Conservation (phyloP, 2,113 vertebrate species). For the Hippocampus barbouri region DNA sequence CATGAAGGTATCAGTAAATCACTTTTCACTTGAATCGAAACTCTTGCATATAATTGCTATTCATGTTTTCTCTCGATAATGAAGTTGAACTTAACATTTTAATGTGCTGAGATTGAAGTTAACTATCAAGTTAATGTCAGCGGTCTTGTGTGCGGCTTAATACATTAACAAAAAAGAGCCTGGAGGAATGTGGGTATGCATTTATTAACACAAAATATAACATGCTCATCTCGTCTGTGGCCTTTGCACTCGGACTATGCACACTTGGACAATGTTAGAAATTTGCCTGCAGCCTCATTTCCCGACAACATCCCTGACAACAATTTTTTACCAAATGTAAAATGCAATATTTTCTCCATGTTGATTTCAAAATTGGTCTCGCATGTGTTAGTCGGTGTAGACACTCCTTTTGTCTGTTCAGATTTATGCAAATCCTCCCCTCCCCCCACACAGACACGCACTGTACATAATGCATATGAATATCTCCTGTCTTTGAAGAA, state of each 20-base stretch:
- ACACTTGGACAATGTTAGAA: slow-evolving; percentile 24
- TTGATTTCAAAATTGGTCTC: not conserved
- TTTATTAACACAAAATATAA: slow-evolving; percentile 58
- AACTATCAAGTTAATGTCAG: slow-evolving; percentile 67
- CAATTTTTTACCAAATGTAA: not conserved
- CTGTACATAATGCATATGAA: not conserved
- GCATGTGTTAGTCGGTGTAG: not conserved
- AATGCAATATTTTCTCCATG: not conserved
- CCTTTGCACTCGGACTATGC: slow-evolving; percentile 32
- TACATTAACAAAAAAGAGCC: slow-evolving; percentile 56
- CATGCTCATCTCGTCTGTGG: slow-evolving; percentile 25
- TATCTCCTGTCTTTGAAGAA: not conserved
- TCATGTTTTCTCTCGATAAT: slow-evolving; percentile 8
- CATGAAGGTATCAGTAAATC: not conserved
- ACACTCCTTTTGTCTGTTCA: not conserved
- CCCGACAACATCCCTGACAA: slow-evolving; percentile 2
- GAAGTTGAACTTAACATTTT: slow-evolving; percentile 35
- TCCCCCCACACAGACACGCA: not conserved
- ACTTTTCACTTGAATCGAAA: not conserved
- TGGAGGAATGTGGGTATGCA: slow-evolving; percentile 46
- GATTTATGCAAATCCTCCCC: not conserved
- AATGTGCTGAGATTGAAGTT: slow-evolving; percentile 41
- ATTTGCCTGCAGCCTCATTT: slow-evolving; percentile 31
- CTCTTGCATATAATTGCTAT: not conserved
- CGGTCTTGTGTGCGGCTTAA: slow-evolving; percentile 55